Conservation (phyloP, 2,113 vertebrate species). For the Calyptomena viridis region DNA sequence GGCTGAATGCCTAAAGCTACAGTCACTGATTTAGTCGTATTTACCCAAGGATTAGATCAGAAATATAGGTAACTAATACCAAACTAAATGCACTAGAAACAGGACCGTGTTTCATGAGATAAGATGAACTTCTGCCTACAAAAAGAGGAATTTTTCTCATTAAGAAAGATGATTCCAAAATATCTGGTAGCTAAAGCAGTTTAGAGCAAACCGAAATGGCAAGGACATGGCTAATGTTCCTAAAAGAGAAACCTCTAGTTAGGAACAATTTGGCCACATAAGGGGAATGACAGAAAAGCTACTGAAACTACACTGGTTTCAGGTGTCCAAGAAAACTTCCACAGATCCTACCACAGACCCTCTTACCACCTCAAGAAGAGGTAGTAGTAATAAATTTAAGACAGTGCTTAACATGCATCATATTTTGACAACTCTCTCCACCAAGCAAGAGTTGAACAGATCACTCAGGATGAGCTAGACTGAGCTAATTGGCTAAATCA, state of each 20-base stretch:
- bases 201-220: not conserved
- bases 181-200: not conserved
- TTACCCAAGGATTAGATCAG: conserved; percentile 14
- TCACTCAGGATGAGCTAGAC: not conserved
- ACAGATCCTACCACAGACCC: not conserved
- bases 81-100: not conserved
- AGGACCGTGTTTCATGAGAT: not conserved
- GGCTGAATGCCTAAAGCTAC: conserved; percentile 1
- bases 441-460: not conserved
- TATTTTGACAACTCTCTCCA: not conserved
- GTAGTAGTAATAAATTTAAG: not conserved
- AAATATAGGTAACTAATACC: not conserved
- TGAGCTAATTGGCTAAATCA: not conserved
- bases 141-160: not conserved
- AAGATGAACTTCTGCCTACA: not conserved
- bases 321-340: not conserved
- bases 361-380: not conserved
- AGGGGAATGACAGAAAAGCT: not conserved
- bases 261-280: not conserved
- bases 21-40: not conserved
- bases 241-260: not conserved
- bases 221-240: not conserved
- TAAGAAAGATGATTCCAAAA: not conserved
- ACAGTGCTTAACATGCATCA: not conserved
- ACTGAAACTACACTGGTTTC: not conserved